Evolutionary conservation across 2,113 vertebrate genomes (phyloP), one percentile per base, ranked within the genome.

Genomic region (Labrus mixtus): DNA sequence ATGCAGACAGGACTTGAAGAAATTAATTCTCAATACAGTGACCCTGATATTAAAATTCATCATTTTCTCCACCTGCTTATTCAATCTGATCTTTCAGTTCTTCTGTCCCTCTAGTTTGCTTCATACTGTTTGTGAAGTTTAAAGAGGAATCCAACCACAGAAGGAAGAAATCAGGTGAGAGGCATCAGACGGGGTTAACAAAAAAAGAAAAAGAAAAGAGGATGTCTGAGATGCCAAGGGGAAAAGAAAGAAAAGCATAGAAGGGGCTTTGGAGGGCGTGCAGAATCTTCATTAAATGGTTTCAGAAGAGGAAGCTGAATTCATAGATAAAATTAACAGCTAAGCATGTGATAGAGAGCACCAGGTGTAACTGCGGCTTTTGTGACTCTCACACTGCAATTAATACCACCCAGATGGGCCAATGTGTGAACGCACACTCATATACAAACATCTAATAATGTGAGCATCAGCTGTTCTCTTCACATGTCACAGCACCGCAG

Each of bases 291-390:
- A 67, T 58, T 65, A 46, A 54, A 25, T 8, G 46, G 20, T 41
- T 41, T 9, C 1, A 41, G 46, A 19, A 48, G 46, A 48, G 6
- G 4, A 19, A 48, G 46, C 16, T 48, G 46, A 48, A 46, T 2
- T 15, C 12, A 16, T 17, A 19, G 5, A 50, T 19, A 19, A 5
- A 50, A 19, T 50, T 1, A 53, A 20, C 48, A 56, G n/a, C 62
- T 51, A 76, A 65, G 41, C 56, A 33, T 33, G 53, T 39, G 50
- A 69, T 7, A 68, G n/a, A 60, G 60, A 73, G 71, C 33, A 76
- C 68, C 81, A 86, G 81, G 81, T 89, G 78, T 48, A 78, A 51
- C 22, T 13, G 36, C 9, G 72, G 72, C 62, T 63, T 79, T 43
- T 74, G 66, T 68, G 79, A 76, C 63, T 77, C 48, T 1, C 54